A percentile compares a stretch with the other conserved stretches of the same genome.
phyloP scores from a whole-genome alignment of 2,797 vertebrate species.

The Centropyge bicolor region DNA sequence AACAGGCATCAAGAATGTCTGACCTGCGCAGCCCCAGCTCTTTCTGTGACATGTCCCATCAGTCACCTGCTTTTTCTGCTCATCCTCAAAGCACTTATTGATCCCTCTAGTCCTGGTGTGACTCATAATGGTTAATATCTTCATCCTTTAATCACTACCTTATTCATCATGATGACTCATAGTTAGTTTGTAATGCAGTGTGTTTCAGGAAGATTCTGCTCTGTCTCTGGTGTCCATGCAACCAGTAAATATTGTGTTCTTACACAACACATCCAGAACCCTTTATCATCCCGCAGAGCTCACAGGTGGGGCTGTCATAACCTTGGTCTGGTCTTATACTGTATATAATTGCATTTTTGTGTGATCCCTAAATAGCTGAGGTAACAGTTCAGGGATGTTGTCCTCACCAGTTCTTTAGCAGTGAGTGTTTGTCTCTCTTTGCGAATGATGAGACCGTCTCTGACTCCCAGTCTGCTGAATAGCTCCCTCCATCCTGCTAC shows the following conservation, averaged over 20 bases:
- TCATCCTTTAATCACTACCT: constrained; percentile 63
- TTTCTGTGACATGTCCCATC: constrained; percentile 19
- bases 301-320: constrained; percentile 15
- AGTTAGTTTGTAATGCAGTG: constrained; percentile 22
- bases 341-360: constrained; percentile 8
- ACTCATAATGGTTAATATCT: constrained; percentile 48
- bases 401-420: constrained; percentile 82
- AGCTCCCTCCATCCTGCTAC: constrained; percentile 84
- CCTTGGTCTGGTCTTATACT: constrained; percentile 2
- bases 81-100: constrained; percentile 50
- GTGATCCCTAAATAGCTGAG: constrained; percentile 4
- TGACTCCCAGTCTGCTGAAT: constrained; percentile 82
- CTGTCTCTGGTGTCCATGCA: constrained; percentile 57
- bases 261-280: constrained; percentile 8
- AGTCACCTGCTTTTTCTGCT: constrained; percentile 58
- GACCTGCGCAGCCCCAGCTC: constrained; percentile 21
- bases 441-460: constrained; percentile 85
- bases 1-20: constrained; percentile 46
- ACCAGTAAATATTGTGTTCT: constrained; percentile 71
- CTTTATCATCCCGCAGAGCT: constrained; percentile 18
- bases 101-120: constrained; percentile 46
- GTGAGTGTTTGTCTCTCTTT: constrained; percentile 81
- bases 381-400: constrained; percentile 1
- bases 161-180: constrained; percentile 47
- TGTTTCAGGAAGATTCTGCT: constrained; percentile 22